These are phyloP conservation scores for Acrobasis repandana DNA, from an alignment of 2,888 invertebrate species.

Conservation along the genomic window DNA sequence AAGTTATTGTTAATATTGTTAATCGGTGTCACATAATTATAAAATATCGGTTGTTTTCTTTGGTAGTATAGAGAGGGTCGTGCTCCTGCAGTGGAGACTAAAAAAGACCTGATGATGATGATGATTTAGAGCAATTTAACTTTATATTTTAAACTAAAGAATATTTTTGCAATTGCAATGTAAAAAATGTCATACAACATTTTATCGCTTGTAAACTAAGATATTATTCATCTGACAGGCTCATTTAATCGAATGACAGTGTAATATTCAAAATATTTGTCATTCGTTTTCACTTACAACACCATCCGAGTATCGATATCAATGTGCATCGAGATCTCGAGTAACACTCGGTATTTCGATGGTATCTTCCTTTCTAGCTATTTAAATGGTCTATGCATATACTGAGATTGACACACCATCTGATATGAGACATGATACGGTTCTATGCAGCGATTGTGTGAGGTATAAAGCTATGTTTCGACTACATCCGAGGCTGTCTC, in stretches of 20 bases:
- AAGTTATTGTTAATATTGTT: too few relatives aligned
- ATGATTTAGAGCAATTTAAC: too few relatives aligned
- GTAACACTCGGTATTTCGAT: constrained; percentile 25
- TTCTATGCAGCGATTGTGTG: constrained; percentile 25
- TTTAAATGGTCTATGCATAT: constrained; percentile 25
- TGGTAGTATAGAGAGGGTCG: too few relatives aligned
- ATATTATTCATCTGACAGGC: neutral
- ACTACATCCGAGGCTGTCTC: neutral
- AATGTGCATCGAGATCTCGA: constrained; percentile 23
- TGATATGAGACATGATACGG: constrained; percentile 27
- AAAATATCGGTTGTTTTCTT: too few relatives aligned
- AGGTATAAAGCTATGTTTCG: constrained; percentile 20
- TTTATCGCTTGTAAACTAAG: neutral
- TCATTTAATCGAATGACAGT: constrained; percentile 28
- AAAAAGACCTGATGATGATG: too few relatives aligned
- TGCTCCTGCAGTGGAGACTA: too few relatives aligned
- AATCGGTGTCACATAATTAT: too few relatives aligned
- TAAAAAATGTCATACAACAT: neutral
- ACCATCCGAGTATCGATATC: constrained; percentile 22
- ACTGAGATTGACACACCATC: constrained; percentile 29
- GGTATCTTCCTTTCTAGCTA: constrained; percentile 23
- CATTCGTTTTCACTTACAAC: constrained; percentile 26
- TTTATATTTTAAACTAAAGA: too few relatives aligned
- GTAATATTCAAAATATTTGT: constrained; percentile 31
- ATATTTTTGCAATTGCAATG: too few relatives aligned